Evolutionary conservation across 2,888 invertebrate species (phyloP).

Genomic region (Schizaphis graminum): DNA sequence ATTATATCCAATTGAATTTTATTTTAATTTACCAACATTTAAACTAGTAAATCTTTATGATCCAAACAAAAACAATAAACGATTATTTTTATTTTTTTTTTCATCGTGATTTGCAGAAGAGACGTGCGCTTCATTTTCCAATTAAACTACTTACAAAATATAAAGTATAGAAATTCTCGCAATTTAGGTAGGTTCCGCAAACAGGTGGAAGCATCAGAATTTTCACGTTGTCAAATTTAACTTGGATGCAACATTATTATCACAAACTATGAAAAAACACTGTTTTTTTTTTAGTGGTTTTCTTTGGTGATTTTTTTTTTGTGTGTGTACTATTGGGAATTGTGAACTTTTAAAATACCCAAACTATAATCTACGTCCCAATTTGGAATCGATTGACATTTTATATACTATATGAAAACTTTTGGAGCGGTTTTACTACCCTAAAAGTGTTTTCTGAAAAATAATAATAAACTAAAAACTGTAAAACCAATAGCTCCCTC

Average conservation of each 20-base stretch:
- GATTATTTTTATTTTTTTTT: not conserved
- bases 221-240: not conserved
- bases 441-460: conserved; percentile 13
- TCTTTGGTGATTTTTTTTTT: not conserved
- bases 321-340: not conserved
- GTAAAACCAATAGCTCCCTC: not conserved
- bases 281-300: not conserved
- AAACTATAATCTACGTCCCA: not conserved
- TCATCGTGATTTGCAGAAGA: not conserved
- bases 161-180: not conserved
- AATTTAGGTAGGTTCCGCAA: not conserved
- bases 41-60: not conserved
- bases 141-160: not conserved
- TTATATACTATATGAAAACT: not conserved
- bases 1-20: not conserved
- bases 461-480: conserved; percentile 20
- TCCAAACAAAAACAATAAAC: not conserved
- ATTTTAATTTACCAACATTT: not conserved
- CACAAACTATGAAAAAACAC: not conserved
- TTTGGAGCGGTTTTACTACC: not conserved
- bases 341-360: conserved; percentile 2
- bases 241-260: not conserved
- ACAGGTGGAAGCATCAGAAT: not conserved
- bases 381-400: not conserved
- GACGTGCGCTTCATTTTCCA: not conserved